Conservation (phyloP, 2,888 invertebrate genomes). For the Xanthorhoe spadicearia region DNA sequence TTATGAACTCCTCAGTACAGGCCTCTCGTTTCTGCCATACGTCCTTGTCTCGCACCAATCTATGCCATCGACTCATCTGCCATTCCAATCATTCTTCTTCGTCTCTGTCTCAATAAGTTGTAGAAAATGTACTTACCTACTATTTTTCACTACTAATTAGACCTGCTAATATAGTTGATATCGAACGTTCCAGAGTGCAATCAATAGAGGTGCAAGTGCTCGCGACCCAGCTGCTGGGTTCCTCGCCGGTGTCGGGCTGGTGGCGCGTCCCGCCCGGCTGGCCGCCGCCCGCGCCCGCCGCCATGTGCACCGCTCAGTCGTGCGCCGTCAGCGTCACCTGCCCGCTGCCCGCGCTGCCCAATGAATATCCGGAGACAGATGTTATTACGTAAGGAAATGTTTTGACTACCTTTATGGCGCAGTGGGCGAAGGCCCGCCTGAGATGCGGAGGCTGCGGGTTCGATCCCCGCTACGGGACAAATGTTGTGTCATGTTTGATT, state of each 20-base stretch:
- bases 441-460: too few species aligned
- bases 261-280: slow-evolving; percentile 45
- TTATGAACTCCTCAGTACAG: too few species aligned
- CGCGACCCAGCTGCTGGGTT: slow-evolving; percentile 62
- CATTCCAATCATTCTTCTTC: background rate
- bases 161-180: background rate
- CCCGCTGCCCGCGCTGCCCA: slow-evolving; percentile 50
- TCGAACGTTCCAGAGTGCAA: slow-evolving; percentile 45
- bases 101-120: too few species aligned
- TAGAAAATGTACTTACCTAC: background rate
- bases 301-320: slow-evolving; percentile 43
- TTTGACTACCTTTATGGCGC: too few species aligned
- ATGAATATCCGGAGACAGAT: slow-evolving; percentile 51
- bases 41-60: too few species aligned
- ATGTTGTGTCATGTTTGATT: too few species aligned
- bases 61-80: too few species aligned
- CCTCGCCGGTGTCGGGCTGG: slow-evolving; percentile 40
- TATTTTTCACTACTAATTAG: too few species aligned
- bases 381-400: slow-evolving; percentile 55
- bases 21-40: too few species aligned
- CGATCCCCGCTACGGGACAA: too few species aligned
- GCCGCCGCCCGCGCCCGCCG: slow-evolving; percentile 30
- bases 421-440: too few species aligned
- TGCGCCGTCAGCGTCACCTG: slow-evolving; percentile 39
- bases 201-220: slow-evolving; percentile 49